Percentiles rank a stretch among this genome's conserved stretches.
Evolutionary conservation across 2,888 invertebrate genomes (phyloP).

Genomic region (Drosophila peninsularis): DNA sequence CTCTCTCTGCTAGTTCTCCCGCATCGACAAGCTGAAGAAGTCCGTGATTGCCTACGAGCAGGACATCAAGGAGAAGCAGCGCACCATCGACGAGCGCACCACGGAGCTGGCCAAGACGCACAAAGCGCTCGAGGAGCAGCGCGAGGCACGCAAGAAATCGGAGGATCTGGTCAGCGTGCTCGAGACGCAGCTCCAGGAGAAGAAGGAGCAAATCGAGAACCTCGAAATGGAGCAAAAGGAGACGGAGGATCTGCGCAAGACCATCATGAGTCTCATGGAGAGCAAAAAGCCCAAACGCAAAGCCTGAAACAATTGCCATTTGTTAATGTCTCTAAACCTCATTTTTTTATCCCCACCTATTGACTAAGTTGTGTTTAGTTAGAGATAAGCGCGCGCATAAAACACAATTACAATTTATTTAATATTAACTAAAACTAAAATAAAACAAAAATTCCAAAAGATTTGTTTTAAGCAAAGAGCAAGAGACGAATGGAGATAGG

Average conservation of each 20-base stretch:
- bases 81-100: constrained; percentile 80
- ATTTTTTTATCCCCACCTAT: neutral
- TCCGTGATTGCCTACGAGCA: constrained; percentile 81
- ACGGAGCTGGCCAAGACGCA: constrained; percentile 80
- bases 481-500: neutral
- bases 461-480: neutral
- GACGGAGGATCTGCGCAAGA: constrained; percentile 84
- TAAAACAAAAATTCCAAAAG: neutral
- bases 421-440: neutral
- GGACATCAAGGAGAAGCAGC: constrained; percentile 81
- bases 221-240: constrained; percentile 83
- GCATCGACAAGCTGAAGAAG: constrained; percentile 83
- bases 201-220: constrained; percentile 82
- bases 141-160: constrained; percentile 81
- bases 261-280: constrained; percentile 84
- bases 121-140: constrained; percentile 82
- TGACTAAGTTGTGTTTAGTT: constrained; percentile 20
- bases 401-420: constrained; percentile 13
- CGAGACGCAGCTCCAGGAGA: constrained; percentile 82
- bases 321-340: constrained; percentile 5
- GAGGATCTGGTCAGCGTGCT: constrained; percentile 83
- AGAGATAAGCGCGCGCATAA: neutral
- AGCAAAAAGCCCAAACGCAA: constrained; percentile 84
- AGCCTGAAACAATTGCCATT: constrained; percentile 12
- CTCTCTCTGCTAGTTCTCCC: constrained; percentile 54